phyloP scores from a whole-genome alignment of 92 coral and sea anemone species.

The Porites lobata region DNA sequence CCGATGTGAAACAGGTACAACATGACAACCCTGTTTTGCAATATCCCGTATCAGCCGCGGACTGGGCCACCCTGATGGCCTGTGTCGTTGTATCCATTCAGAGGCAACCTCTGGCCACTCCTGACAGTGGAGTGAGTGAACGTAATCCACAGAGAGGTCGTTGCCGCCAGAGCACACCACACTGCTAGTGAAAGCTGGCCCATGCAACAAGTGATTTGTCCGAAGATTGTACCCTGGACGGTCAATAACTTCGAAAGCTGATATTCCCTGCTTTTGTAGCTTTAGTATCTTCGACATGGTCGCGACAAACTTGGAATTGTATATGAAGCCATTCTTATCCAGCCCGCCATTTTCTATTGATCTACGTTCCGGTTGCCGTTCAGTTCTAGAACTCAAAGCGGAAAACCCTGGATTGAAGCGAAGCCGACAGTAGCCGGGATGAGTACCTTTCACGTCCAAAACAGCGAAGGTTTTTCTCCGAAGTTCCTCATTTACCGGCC shows the following conservation, averaged over 20 bases:
- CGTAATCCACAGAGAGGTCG: slow-evolving; percentile 46
- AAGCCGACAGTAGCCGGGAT: slow-evolving; percentile 47
- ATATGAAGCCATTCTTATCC: slow-evolving; percentile 41
- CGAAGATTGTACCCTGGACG: slow-evolving; percentile 43
- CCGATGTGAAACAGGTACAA: slow-evolving; percentile 49
- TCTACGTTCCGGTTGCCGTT: slow-evolving; percentile 11
- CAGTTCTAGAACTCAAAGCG: slow-evolving; percentile 9
- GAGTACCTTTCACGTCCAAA: slow-evolving; percentile 17
- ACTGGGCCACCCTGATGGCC: slow-evolving; percentile 53
- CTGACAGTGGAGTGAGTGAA: slow-evolving; percentile 47
- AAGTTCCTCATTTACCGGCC: slow-evolving; percentile 18
- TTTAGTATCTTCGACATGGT: slow-evolving; percentile 22
- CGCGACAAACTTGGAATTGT: slow-evolving; percentile 40
- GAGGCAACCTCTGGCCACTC: slow-evolving; percentile 54
- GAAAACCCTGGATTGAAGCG: slow-evolving; percentile 39
- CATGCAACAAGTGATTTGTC: slow-evolving; percentile 35
- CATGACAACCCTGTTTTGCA: slow-evolving; percentile 38
- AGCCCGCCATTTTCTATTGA: slow-evolving; percentile 1
- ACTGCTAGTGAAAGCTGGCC: slow-evolving; percentile 43
- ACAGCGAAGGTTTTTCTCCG: slow-evolving; percentile 30
- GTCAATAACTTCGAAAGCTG: slow-evolving; percentile 24
- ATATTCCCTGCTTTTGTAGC: slow-evolving; percentile 15
- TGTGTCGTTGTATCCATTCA: slow-evolving; percentile 41
- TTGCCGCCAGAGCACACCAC: slow-evolving; percentile 38
- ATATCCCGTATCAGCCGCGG: slow-evolving; percentile 38